Evolutionary conservation across 2,797 vertebrate species (phyloP).

Genomic region (Typhlichthys eigenmanni): DNA sequence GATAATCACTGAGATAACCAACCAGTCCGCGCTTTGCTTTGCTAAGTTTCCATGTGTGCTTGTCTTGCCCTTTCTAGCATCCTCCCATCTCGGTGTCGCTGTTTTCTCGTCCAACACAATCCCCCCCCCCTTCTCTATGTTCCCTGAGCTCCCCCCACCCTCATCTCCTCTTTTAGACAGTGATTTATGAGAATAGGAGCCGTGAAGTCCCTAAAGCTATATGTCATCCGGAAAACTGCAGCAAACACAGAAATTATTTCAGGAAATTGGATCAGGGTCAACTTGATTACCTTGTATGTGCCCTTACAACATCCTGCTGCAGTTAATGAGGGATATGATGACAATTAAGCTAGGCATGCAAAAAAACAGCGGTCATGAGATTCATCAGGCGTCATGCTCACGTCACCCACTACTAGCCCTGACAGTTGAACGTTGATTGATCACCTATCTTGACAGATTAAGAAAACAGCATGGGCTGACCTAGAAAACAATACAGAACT

Average conservation of each 20-base stretch:
- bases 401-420: slow-evolving; percentile 43
- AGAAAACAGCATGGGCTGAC: slow-evolving; percentile 62
- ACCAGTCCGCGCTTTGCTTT: slow-evolving; percentile 43
- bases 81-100: slow-evolving; percentile 40
- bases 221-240: slow-evolving; percentile 82
- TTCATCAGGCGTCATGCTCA: slow-evolving; percentile 33
- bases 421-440: slow-evolving; percentile 62
- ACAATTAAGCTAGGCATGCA: slow-evolving; percentile 70
- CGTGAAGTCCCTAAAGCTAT: slow-evolving; percentile 80
- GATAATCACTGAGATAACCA: slow-evolving; percentile 26
- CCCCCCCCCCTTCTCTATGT: slow-evolving; percentile 56
- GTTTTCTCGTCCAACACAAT: slow-evolving; percentile 38
- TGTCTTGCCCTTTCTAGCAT: slow-evolving; percentile 62
- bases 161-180: slow-evolving; percentile 68
- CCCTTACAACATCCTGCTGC: slow-evolving; percentile 65
- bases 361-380: slow-evolving; percentile 51
- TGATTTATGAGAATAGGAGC: slow-evolving; percentile 83
- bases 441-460: slow-evolving; percentile 55
- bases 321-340: slow-evolving; percentile 67
- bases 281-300: slow-evolving; percentile 75
- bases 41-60: slow-evolving; percentile 59
- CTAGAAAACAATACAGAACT: slow-evolving; percentile 72
- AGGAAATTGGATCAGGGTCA: slow-evolving; percentile 81
- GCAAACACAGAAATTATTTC: slow-evolving; percentile 84
- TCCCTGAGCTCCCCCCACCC: slow-evolving; percentile 59